Percentiles rank a stretch among this genome's conserved stretches.
Conservation (phyloP, 1,140 invertebrate genomes). For the Leguminivora glycinivorella region DNA sequence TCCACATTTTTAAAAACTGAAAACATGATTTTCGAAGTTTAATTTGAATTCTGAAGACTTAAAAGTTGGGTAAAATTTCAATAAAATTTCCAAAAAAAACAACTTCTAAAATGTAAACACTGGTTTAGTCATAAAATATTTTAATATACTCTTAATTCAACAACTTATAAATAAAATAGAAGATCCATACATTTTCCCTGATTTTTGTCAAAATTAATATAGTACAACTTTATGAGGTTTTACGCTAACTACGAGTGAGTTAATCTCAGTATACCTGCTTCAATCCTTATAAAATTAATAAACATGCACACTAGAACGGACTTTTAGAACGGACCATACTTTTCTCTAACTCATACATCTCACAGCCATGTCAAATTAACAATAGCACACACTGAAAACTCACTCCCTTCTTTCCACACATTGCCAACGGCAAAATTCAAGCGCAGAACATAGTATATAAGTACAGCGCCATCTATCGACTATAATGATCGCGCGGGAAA, state of each 20-base stretch:
- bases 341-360: background rate
- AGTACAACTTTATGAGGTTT: no score
- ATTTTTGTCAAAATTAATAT: background rate
- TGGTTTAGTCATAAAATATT: background rate
- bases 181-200: background rate
- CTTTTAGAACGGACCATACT: background rate
- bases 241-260: no score
- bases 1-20: no score
- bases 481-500: background rate
- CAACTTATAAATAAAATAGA: background rate
- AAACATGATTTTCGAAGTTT: no score
- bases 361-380: background rate
- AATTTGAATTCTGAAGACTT: no score
- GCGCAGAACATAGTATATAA: background rate
- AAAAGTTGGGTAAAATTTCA: no score
- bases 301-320: no score
- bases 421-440: background rate
- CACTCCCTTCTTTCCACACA: background rate
- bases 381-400: background rate
- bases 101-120: background rate
- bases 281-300: background rate
- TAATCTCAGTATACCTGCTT: background rate
- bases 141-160: background rate
- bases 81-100: no score
- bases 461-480: background rate